phyloP scores from a whole-genome alignment of 30 jellyfish, hydroid and myxozoan species.

The Hydractinia echinata region DNA sequence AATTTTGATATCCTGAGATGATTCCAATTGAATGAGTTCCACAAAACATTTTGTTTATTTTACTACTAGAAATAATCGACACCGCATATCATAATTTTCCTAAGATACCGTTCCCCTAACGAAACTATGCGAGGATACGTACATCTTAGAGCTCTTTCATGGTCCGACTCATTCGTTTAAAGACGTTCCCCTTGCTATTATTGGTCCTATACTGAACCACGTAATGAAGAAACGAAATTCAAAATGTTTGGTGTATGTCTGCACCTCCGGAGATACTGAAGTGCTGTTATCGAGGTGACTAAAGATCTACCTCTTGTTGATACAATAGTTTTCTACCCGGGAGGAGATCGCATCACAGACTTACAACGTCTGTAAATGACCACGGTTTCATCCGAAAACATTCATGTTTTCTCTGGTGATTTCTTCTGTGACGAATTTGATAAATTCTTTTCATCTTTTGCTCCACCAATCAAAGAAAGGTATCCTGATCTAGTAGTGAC shows the following conservation, averaged over 20 bases:
- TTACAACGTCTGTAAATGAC: constrained; percentile 75
- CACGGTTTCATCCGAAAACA: constrained; percentile 46
- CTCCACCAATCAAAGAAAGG: constrained; percentile 14
- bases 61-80: constrained; percentile 32
- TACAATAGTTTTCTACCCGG: constrained; percentile 54
- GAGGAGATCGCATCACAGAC: constrained; percentile 56
- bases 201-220: constrained; percentile 39
- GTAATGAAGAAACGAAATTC: background rate
- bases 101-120: constrained; percentile 49
- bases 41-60: background rate
- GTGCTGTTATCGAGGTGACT: constrained; percentile 64
- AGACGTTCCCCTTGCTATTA: constrained; percentile 52
- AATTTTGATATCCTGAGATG: background rate
- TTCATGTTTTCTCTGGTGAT: constrained; percentile 59
- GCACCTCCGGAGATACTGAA: constrained; percentile 95
- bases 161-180: constrained; percentile 81
- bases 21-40: background rate
- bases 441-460: constrained; percentile 10
- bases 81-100: constrained; percentile 47
- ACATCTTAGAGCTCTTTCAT: constrained; percentile 81
- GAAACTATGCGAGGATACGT: constrained; percentile 22
- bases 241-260: constrained; percentile 42
- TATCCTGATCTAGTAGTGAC: constrained; percentile 30
- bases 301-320: constrained; percentile 37
- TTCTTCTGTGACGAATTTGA: constrained; percentile 71